These are phyloP conservation scores for Daubentonia madagascariensis DNA, from an alignment of 2,113 vertebrate genomes.

Conservation along the genomic window DNA sequence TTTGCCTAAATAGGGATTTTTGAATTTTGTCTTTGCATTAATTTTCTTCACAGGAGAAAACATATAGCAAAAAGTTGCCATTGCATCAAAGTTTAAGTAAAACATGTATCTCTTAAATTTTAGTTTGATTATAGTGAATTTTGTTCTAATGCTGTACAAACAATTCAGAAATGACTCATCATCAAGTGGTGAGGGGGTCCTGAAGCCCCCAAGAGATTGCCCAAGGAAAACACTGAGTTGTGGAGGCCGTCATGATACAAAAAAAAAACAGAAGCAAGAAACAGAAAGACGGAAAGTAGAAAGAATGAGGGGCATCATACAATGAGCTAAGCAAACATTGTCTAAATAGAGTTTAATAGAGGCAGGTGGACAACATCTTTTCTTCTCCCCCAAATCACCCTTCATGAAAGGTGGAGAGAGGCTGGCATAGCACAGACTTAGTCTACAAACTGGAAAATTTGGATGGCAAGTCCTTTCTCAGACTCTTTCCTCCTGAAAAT, in stretches of 20 bases:
- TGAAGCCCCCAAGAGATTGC: background rate
- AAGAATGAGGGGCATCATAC: rapidly evolving
- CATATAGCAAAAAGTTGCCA: rapidly evolving
- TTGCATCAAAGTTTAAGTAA: background rate
- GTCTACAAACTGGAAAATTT: rapidly evolving
- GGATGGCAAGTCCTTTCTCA: background rate
- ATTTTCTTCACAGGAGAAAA: background rate
- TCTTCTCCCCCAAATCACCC: rapidly evolving
- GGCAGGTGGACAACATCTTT: too few species aligned
- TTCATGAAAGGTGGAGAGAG: rapidly evolving
- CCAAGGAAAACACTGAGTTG: rapidly evolving
- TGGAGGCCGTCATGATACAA: rapidly evolving
- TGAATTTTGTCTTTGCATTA: background rate
- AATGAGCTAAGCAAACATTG: rapidly evolving
- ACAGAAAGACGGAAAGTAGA: too few species aligned
- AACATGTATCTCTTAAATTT: background rate
- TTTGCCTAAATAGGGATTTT: background rate
- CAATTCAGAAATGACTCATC: background rate
- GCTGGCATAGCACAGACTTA: rapidly evolving
- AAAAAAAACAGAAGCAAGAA: background rate
- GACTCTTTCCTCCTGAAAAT: background rate
- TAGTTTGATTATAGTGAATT: background rate
- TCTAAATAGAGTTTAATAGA: too few species aligned
- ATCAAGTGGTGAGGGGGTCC: too few species aligned
- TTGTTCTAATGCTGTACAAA: background rate